Evolutionary conservation across 1,140 invertebrate genomes (phyloP).

Genomic region (Cydia splendana): DNA sequence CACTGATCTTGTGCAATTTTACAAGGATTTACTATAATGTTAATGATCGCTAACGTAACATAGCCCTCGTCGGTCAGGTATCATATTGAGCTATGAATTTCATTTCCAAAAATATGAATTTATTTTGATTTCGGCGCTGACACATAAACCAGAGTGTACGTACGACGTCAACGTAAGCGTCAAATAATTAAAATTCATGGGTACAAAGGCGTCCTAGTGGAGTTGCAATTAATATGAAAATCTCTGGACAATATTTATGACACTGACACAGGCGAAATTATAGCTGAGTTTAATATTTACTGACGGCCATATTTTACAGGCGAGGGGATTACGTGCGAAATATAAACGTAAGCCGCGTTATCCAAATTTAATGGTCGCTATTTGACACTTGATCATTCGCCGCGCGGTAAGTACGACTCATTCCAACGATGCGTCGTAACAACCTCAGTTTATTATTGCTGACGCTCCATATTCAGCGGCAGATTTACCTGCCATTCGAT

Average conservation of each 20-base stretch:
- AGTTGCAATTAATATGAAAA: constrained; percentile 75
- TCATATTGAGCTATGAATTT: neutral
- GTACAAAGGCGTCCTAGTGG: constrained; percentile 63
- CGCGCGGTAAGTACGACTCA: constrained; percentile 51
- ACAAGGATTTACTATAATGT: constrained; percentile 27
- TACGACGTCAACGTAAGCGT: constrained; percentile 42
- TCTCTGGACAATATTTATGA: constrained; percentile 72
- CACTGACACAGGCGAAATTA: constrained; percentile 66
- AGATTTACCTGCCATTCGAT: constrained; percentile 39
- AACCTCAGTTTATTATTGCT: constrained; percentile 55
- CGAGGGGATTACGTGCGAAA: constrained; percentile 69
- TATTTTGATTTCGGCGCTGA: neutral
- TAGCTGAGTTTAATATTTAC: constrained; percentile 73
- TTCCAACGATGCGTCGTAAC: constrained; percentile 50
- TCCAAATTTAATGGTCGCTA: constrained; percentile 70
- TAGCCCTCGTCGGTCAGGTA: neutral
- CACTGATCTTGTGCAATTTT: constrained; percentile 24
- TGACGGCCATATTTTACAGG: constrained; percentile 71
- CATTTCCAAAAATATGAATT: neutral
- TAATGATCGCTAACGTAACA: constrained; percentile 6
- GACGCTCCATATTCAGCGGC: constrained; percentile 41
- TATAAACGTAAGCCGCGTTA: constrained; percentile 69
- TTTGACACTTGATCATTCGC: constrained; percentile 71
- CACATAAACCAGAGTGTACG: constrained; percentile 19
- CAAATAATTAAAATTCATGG: constrained; percentile 69